Evolutionary conservation across 2,888 invertebrate genomes (phyloP), one percentile per base, ranked within the genome.

Genomic region (Orthonevra nobilis): DNA sequence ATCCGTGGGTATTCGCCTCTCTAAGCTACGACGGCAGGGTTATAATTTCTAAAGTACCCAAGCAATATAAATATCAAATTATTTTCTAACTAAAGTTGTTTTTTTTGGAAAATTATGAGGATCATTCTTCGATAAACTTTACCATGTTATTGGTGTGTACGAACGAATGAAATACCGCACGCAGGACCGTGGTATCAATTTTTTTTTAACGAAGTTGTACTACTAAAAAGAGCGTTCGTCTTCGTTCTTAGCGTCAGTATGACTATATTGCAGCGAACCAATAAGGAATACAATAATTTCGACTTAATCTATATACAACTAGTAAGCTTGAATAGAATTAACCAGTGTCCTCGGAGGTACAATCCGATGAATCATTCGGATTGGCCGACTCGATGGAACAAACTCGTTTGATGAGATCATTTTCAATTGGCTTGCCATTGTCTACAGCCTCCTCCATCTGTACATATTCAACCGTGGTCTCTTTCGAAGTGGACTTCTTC

Each of bases 1-100:
- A 99, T 90, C 98, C 99, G 9, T 99, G 99, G 99, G 94, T 97
- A 68, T 99, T 98, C 91, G 99, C 99, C n/a, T 98, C 98, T 0
- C 82, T 88, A 1, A 98, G 98, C 87, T 98, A 98, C 87, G 99
- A 99, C 89, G 99, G 99, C 0, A 90, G 99, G 48, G 92, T 99
- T 12, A 94, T 99, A 46, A 93, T 99, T 30, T 97, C 97, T 34
- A 91, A 95, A 85, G 97, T 99, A 15, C 97, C 98, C n/a, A 91
- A 95, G 77, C 94, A 95, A 84, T 94, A 96, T 86, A 99, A 98
- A 89, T 98, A 97, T 87, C 96, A 96, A 90, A 96, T 98, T 85
- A 91, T 97, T 83, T 90, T 96, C 81, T 96, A 91, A n/a, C n/a
- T n/a, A 91, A 17, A 91, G 14, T 38, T 36, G 17, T 1, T 36